Conservation (phyloP, 1,140 invertebrate genomes). For the Eurosta solidaginis region DNA sequence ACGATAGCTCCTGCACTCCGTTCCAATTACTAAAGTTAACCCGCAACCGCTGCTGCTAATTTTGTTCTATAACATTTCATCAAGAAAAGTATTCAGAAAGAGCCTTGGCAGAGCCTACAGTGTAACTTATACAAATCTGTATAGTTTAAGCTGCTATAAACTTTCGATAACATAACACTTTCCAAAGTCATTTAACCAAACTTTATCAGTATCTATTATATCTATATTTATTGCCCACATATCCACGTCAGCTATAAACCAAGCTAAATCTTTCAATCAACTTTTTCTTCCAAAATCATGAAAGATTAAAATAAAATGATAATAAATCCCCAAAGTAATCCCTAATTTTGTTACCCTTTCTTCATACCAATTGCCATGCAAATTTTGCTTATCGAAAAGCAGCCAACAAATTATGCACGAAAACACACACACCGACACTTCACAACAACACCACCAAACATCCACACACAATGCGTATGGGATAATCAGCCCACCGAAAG, state of each 20-base stretch:
- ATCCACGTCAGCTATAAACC: neutral
- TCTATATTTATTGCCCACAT: neutral
- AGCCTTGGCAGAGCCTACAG: too few relatives aligned
- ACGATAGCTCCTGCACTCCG: too few relatives aligned
- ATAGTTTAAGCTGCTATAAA: too few relatives aligned
- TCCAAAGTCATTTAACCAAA: neutral
- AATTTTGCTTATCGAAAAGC: neutral
- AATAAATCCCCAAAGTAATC: conserved; percentile 16
- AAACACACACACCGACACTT: neutral
- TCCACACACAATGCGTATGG: neutral
- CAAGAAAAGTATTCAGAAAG: too few relatives aligned
- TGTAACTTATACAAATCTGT: too few relatives aligned
- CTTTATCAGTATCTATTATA: neutral
- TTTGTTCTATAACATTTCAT: too few relatives aligned
- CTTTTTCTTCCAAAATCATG: conserved; percentile 5
- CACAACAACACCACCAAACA: neutral
- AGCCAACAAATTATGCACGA: neutral
- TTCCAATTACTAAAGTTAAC: too few relatives aligned
- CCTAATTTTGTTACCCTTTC: conserved; percentile 24
- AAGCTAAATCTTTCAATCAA: conserved; percentile 9
- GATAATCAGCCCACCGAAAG: too few relatives aligned
- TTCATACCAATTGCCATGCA: neutral
- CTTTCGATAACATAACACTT: neutral
- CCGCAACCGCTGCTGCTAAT: too few relatives aligned
- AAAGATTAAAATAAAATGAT: conserved; percentile 29